A percentile compares a stretch with the other conserved stretches of the same genome.
Evolutionary conservation across 2,888 invertebrate genomes (phyloP).

Genomic region (Tinea trinotella): DNA sequence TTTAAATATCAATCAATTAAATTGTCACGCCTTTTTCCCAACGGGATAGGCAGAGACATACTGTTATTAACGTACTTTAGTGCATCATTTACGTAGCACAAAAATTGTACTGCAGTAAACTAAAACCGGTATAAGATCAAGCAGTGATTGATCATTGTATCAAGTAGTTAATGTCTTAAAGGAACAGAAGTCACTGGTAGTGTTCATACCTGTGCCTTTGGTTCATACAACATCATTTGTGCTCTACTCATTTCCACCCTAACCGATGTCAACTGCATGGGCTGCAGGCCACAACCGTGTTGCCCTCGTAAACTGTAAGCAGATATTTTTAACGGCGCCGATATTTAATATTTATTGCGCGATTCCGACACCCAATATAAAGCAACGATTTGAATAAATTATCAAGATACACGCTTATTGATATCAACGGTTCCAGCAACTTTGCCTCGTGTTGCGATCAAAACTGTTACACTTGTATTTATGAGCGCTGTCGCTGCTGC

Average conservation of each 20-base stretch:
- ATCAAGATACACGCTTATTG: constrained; percentile 23
- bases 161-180: too few species aligned
- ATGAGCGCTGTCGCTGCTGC: background rate
- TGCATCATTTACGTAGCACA: too few species aligned
- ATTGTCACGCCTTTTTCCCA: too few species aligned
- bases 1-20: too few species aligned
- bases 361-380: constrained; percentile 68
- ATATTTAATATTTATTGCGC: constrained; percentile 70
- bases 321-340: constrained; percentile 67
- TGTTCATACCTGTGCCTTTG: too few species aligned
- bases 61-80: too few species aligned
- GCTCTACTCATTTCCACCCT: constrained; percentile 34
- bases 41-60: too few species aligned
- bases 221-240: too few species aligned
- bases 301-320: constrained; percentile 67
- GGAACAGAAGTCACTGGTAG: too few species aligned
- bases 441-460: background rate
- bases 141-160: too few species aligned
- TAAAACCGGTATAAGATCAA: too few species aligned
- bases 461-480: background rate
- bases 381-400: constrained; percentile 58
- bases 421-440: constrained; percentile 2
- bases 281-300: constrained; percentile 26
- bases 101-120: too few species aligned
- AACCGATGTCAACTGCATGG: constrained; percentile 49